Base-by-base conservation (phyloP, 1,140 invertebrate genomes). In the Drosophila sp. region DNA sequence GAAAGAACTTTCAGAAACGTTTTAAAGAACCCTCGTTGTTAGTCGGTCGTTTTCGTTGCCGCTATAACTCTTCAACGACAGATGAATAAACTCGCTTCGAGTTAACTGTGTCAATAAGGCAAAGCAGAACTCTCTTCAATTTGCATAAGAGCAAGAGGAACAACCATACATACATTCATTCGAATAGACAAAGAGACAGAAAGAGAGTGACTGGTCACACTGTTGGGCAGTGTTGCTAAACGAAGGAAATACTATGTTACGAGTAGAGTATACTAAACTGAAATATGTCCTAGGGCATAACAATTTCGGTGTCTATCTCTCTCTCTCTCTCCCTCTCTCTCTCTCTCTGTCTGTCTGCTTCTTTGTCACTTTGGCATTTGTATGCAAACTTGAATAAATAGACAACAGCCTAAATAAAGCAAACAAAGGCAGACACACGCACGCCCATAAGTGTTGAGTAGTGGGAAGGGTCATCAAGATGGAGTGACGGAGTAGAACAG, bases 381-480 rank as follows among this genome's bases (percentile, higher is more conserved):
- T 79, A 79, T 80, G 77, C 77, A 75, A 66, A 66, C 71, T 80
- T 80, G 76, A 80, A 72, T 67, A 80, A 80, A 80, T 80, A 80
- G 78, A 75, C 77, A 80, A 75, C 66, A 80, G 78, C 78, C 78
- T 80, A 80, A 80, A 80, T 80, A 80, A 80, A 80, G 77, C 78
- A 80, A 80, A 80, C 77, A 80, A 80, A 71, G 77, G 57, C 77
- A 67, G 29, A 71, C 60, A 69, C 74, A 80, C 78, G 74, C 77
- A 80, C 70, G 62, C 44, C 67, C 63, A 70, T 79, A 79, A 79
- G 71, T 75, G 69, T 65, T 65, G 41, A 41, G 58, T 38, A 27
- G 54, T 17, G 17, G 17, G 44, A 58, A 72, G 63, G 54, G 55
- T 58, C 60, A 74, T 57, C 60, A 62, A 74, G 68, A 35, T 4